Evolutionary conservation across 2,797 vertebrate genomes (phyloP), one percentile per base, ranked within the genome.

Genomic region (Phataginus tetradactyla): DNA sequence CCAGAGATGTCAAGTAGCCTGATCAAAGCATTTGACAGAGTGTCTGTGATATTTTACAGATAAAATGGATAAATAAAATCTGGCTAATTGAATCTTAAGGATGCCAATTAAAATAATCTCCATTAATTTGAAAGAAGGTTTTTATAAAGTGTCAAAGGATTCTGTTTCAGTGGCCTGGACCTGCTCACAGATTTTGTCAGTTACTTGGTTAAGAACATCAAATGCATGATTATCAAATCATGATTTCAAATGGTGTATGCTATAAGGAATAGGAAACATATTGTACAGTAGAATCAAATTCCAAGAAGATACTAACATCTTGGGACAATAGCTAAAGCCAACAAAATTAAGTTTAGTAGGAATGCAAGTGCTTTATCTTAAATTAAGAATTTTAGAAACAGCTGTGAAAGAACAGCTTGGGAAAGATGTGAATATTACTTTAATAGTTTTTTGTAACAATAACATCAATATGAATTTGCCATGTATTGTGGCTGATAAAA

Each of bases 381-480:
- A 34, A 20, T 53, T 91, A 72, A 27, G 23, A 87, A 92, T 86
- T 66, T 9, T 74, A 91, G 61, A 78, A 95, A 89, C 13, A 74
- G 34, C 11, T 49, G 12, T 77, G 49, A 77, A 90, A 85, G 63
- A 91, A 86, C 21, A 90, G 4, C 25, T 83, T 90, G 55, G 39
- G n/a, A 42, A 92, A 51, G 7, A 68, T 84, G 3, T 51, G 17
- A 89, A 88, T 84, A 78, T 81, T 91, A 86, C 86, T 80, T 94
- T 93, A 84, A 66, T 71, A 85, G 11, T 86, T 92, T 96, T 96
- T 89, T 95, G 68, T 78, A 93, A 77, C 5, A 95, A 34, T 78
- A 80, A 45, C 37, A 88, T 89, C 59, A 84, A 23, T 89, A 72
- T 83, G 77, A 88, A 68, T 90, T 34, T 93, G 51, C 8, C 20